Percentiles rank a stretch among this genome's conserved stretches.
Evolutionary conservation across 2,888 invertebrate genomes (phyloP).

Genomic region (Malthinus seriepunctatus): DNA sequence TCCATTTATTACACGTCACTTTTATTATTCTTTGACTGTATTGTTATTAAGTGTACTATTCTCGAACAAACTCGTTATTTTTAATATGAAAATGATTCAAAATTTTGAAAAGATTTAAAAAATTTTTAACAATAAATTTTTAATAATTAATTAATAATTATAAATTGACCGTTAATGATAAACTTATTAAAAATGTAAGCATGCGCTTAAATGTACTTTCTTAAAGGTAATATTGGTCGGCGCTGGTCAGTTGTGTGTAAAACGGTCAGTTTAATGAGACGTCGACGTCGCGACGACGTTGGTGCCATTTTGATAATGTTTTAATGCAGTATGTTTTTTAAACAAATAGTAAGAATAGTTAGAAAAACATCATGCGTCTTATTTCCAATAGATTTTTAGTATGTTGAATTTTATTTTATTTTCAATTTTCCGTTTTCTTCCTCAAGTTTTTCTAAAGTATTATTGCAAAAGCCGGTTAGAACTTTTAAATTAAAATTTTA

Average conservation of each 20-base stretch:
- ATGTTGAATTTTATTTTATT: too few species aligned
- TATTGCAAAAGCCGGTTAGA: too few species aligned
- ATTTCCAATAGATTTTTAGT: too few species aligned
- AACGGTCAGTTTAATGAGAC: constrained; percentile 23
- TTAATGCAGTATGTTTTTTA: constrained; percentile 4
- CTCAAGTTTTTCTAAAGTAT: too few species aligned
- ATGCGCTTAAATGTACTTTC: constrained; percentile 18
- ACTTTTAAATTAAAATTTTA: too few species aligned
- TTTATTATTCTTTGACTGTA: not conserved
- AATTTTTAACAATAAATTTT: too few species aligned
- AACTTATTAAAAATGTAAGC: constrained; percentile 6
- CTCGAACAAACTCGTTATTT: too few species aligned
- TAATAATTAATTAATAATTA: not conserved
- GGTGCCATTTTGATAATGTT: constrained; percentile 10
- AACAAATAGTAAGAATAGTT: not conserved
- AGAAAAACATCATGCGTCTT: too few species aligned
- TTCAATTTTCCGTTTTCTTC: too few species aligned
- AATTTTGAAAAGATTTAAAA: too few species aligned
- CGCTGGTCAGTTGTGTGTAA: constrained; percentile 30
- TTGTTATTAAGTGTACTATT: too few species aligned
- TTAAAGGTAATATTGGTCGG: constrained; percentile 14
- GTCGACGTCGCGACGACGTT: constrained; percentile 22
- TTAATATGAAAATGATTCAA: too few species aligned
- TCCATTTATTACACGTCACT: not conserved
- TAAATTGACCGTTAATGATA: constrained; percentile 3